Evolutionary conservation across 2,797 vertebrate genomes (phyloP), one percentile per base, ranked within the genome.

Genomic region (Notoglanidium macrostoma): DNA sequence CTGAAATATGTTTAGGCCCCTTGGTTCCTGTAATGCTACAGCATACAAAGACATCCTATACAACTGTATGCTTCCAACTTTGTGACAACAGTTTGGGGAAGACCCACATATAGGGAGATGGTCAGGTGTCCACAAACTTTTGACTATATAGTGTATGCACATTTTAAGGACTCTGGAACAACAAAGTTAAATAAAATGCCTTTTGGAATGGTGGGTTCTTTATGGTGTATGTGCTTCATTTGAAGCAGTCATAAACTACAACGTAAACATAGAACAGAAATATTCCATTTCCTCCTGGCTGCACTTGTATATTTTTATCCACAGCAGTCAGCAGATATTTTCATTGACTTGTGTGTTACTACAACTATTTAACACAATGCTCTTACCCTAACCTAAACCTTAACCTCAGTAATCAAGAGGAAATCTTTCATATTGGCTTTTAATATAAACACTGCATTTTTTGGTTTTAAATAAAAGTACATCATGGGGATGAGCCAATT

Each of bases 161-260:
- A 65, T n/a, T 46, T 67, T 76, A 35, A 78, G 19, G 73, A 78
- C 15, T 11, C 5, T 15, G 46, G 32, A 35, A 44, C 14, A 49
- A 35, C 2, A 51, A 88, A 63, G n/a, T 40, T 72, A 49, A 32
- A 79, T 51, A 72, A n/a, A 79, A 70, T 12, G 23, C 14, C 19
- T 79, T 35, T 85, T 76, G 57, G 40, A 67, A 67, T 15, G 26
- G 19, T 79, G n/a, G 29, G 23, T 72, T 82, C 84, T 85, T 86
- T 86, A 85, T 82, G 59, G 78, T 76, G 70, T 85, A 81, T 65
- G 67, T 65, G 57, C 61, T 67, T 88, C 21, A 67, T 85, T 85
- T 26, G 57, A 83, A 76, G 57, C 32, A 46, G 35, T 44, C 84
- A 85, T 88, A 85, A 85, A 88, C 32, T 74, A 74, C 57, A 74